Conservation (phyloP, 2,888 invertebrate species). For the Drosophila koepferae region DNA sequence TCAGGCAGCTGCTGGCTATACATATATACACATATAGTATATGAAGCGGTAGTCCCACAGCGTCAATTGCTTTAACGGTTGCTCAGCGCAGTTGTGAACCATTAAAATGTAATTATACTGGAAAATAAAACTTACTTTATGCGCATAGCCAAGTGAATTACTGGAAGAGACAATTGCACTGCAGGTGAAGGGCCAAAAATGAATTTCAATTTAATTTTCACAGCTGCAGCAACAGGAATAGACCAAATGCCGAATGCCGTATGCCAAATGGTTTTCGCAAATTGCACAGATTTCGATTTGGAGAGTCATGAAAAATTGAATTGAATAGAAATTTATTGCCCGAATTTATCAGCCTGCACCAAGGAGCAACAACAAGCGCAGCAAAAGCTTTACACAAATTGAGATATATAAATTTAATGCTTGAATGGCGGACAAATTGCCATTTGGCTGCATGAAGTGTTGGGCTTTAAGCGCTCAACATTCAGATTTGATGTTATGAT, state of each 20-base stretch:
- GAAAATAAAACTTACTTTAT: constrained; percentile 26
- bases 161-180: neutral
- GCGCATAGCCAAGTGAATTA: neutral
- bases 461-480: neutral
- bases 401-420: constrained; percentile 9
- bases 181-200: constrained; percentile 7
- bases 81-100: constrained; percentile 21
- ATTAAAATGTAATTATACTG: constrained; percentile 53
- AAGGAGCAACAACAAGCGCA: neutral
- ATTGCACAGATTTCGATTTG: constrained; percentile 17
- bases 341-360: constrained; percentile 35
- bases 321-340: constrained; percentile 41
- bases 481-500: constrained; percentile 8
- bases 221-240: constrained; percentile 1
- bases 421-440: constrained; percentile 14
- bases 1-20: constrained; percentile 22
- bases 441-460: constrained; percentile 6
- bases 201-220: constrained; percentile 36
- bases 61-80: constrained; percentile 57
- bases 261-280: constrained; percentile 19
- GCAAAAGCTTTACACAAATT: constrained; percentile 4
- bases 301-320: constrained; percentile 18
- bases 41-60: constrained; percentile 38
- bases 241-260: constrained; percentile 9
- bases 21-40: neutral